Conservation (phyloP, 1,140 invertebrate species). For the Theocolax elegans region DNA sequence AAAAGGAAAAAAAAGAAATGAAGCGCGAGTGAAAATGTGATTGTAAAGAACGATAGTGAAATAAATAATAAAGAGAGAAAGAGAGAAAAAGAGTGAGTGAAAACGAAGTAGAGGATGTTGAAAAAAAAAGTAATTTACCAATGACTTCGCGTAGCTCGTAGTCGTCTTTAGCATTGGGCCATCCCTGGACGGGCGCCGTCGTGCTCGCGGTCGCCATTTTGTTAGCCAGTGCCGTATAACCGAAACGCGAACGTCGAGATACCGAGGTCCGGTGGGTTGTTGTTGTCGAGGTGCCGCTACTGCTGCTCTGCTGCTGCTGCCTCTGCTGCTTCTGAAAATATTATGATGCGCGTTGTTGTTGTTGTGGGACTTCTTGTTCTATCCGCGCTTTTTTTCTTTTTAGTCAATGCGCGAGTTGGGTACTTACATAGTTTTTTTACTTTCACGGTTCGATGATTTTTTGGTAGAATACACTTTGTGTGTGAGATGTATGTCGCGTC, state of each 20-base stretch:
- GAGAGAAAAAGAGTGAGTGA: too few relatives aligned
- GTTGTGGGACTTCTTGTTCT: background rate
- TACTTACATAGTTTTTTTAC: too few relatives aligned
- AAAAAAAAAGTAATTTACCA: conserved; percentile 78
- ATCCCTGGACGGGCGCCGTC: conserved; percentile 72
- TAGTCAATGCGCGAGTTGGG: too few relatives aligned
- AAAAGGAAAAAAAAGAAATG: too few relatives aligned
- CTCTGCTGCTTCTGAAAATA: too few relatives aligned
- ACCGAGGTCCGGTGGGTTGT: background rate
- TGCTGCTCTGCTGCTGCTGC: background rate
- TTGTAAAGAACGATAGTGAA: too few relatives aligned
- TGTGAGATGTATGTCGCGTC: too few relatives aligned
- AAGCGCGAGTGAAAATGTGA: too few relatives aligned
- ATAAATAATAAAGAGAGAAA: too few relatives aligned
- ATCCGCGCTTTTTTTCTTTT: background rate
- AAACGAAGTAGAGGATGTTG: too few relatives aligned
- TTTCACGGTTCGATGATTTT: too few relatives aligned
- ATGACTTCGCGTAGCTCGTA: conserved; percentile 96
- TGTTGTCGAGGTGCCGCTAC: background rate
- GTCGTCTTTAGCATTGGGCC: conserved; percentile 93
- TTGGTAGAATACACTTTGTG: too few relatives aligned
- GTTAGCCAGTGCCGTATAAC: conserved; percentile 71
- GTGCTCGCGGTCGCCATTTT: conserved; percentile 77
- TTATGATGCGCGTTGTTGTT: background rate
- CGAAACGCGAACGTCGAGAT: conserved; percentile 29